Conservation (phyloP, 1,140 invertebrate species). For the Triops cancriformis region DNA sequence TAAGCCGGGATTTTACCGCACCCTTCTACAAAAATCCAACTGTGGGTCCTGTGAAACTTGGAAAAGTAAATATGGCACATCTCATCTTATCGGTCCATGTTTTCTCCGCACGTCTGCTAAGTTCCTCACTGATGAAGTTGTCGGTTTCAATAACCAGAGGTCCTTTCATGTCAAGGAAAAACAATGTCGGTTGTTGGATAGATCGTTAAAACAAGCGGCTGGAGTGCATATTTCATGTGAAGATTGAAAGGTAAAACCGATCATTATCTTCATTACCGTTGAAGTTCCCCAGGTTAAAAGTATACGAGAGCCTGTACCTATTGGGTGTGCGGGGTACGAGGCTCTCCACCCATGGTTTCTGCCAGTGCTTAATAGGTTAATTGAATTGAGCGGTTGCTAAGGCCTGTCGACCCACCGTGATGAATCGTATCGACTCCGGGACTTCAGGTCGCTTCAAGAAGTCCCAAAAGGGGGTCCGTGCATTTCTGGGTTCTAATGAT, state of each 20-base stretch:
- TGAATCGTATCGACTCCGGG: neutral
- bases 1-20: too few species aligned
- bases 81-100: neutral
- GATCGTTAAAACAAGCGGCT: neutral
- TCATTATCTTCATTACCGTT: conserved; percentile 7
- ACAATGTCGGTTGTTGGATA: neutral
- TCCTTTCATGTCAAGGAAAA: neutral
- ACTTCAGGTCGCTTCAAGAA: neutral
- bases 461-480: neutral
- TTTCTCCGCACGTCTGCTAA: neutral
- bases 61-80: too few species aligned
- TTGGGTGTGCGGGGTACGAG: neutral
- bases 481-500: neutral
- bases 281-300: neutral
- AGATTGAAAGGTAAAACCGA: neutral
- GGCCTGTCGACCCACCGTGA: conserved; percentile 9
- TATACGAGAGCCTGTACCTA: neutral
- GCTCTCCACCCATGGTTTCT: neutral
- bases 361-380: conserved; percentile 9
- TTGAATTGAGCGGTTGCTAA: conserved; percentile 13
- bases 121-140: neutral
- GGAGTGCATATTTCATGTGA: neutral
- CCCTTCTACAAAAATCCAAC: too few species aligned
- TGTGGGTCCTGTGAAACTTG: too few species aligned
- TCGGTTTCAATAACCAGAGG: neutral